Evolutionary conservation across 2,797 vertebrate species (phyloP).

Genomic region (Acrocephalus scirpaceus): DNA sequence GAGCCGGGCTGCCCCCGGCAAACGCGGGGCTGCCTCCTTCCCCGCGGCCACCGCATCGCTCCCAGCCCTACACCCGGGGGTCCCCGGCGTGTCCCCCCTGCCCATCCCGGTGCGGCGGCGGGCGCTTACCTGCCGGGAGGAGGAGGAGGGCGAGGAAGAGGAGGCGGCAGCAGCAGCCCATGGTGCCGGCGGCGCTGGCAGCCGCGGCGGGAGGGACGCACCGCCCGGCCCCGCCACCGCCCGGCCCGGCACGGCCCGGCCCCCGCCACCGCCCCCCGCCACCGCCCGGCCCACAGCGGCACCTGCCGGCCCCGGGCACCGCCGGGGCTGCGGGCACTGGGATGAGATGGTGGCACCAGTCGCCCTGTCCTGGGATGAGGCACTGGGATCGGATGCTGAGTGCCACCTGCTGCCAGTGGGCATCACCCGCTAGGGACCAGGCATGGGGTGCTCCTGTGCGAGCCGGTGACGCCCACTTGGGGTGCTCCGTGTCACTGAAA

Average conservation of each 20-base stretch:
- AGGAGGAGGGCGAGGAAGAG: constrained; percentile 23
- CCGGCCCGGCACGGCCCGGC: background rate
- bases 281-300: background rate
- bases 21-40: background rate
- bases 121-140: constrained; percentile 41
- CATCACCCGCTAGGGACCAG: accelerated
- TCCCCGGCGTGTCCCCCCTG: background rate
- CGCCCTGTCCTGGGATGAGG: background rate
- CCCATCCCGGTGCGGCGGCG: background rate
- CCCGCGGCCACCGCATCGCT: background rate
- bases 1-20: background rate
- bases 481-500: background rate
- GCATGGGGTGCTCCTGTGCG: accelerated
- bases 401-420: accelerated
- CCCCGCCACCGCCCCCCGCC: background rate
- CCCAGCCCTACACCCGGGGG: background rate
- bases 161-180: constrained; percentile 37
- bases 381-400: background rate
- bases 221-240: background rate
- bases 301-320: constrained; percentile 9
- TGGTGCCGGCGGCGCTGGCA: constrained; percentile 33
- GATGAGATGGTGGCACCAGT: background rate
- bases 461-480: background rate
- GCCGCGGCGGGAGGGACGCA: background rate
- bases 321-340: background rate